These are phyloP conservation scores for Parotia lawesii DNA, from an alignment of 2,113 vertebrate species.

Conservation along the genomic window DNA sequence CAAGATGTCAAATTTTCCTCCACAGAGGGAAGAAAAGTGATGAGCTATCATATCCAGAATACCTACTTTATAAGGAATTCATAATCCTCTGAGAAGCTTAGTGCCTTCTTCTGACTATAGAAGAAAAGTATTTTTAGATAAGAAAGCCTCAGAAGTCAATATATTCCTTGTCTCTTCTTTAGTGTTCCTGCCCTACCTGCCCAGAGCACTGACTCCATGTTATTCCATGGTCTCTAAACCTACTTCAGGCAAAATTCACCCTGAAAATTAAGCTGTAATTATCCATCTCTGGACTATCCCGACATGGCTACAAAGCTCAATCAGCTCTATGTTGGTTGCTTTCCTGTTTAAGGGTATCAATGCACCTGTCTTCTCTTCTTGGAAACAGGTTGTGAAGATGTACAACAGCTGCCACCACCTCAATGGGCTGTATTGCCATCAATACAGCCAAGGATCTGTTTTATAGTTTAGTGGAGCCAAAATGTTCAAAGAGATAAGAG, in stretches of 20 bases:
- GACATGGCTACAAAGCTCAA: background rate
- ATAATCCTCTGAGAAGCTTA: background rate
- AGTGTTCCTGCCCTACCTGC: fast-evolving
- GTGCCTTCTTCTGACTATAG: background rate
- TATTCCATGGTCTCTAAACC: background rate
- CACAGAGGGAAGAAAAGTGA: background rate
- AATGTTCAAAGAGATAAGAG: background rate
- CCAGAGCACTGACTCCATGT: background rate
- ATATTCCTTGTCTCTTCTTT: background rate
- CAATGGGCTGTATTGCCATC: background rate
- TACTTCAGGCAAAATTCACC: background rate
- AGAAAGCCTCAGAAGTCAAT: background rate
- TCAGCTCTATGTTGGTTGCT: background rate
- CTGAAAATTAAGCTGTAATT: background rate
- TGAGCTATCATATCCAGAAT: background rate
- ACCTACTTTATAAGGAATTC: background rate
- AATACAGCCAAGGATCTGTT: background rate
- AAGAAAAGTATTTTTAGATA: background rate
- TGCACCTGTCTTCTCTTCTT: background rate
- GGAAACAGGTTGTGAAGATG: background rate
- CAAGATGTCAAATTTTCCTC: background rate
- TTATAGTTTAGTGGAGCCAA: background rate
- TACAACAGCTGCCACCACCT: background rate
- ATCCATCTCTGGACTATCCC: background rate
- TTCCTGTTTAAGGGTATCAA: background rate